Base-by-base conservation (phyloP, 2,888 invertebrate genomes). In the Ganaspis brasiliensis region DNA sequence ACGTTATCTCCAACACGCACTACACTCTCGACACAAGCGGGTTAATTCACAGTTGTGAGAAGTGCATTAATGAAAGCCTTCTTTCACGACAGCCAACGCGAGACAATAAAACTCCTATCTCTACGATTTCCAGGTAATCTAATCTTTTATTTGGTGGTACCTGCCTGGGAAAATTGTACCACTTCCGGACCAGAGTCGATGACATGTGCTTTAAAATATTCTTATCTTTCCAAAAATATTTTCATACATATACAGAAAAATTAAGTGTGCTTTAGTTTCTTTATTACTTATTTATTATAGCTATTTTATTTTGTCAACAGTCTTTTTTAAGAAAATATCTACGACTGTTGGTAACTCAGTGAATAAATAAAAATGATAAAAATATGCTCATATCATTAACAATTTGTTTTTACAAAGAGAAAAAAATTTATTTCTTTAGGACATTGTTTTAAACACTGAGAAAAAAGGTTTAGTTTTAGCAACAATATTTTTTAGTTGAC, bases 21-120 rank as follows among this genome's bases (percentile, higher is more conserved):
- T 35, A 73, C 72, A 78, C 56, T 72, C 37, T 55, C 67, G n/a
- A 67, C 55, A 55, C 24, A 74, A 55, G 79, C 79, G 74, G 77
- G 78, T 81, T 79, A 77, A 81, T 79, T 79, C 76, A 78, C 75
- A 71, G 76, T 80, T 80, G 81, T 80, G 80, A 77, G 78, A 78
- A 75, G 57, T 52, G 76, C 80, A 73, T 82, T 81, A 79, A 80
- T 79, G 74, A 75, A 67, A 67, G 67, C 45, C 67, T 45, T 45
- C 67, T 67, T 67, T 67, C 67, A 67, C 63, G 40, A 63, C 19
- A 63, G 37, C 12, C 31, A 31, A 59, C 26, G 31, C 72, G 75
- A 56, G 76, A 78, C 77, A 74, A 79, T 78, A 70, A 81, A 73
- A 72, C 57, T 76, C 79, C 72, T 81, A 79, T 79, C 79, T 75